Evolutionary conservation across 2,888 invertebrate genomes (phyloP), one percentile per base, ranked within the genome.

Genomic region (Tineola bisselliella): DNA sequence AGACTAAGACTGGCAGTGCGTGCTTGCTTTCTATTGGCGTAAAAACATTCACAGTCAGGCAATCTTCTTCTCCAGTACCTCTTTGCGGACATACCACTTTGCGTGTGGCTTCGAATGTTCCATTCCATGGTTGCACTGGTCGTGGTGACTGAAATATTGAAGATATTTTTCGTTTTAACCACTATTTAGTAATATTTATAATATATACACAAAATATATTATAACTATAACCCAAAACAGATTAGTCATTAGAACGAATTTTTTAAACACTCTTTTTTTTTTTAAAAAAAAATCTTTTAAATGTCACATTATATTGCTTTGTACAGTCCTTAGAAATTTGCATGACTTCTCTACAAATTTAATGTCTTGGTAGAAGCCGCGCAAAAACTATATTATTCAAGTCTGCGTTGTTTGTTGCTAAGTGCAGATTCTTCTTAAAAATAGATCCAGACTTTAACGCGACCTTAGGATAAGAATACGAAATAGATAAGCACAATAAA

Each of bases 31-130:
- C 62, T 0, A 63, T 59, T 4, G 74, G 72, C 5, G 70, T 70
- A 60, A 74, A 75, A 3, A 75, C 65, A 61, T 75, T 75, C 6
- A 70, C 31, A 4, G 72, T 60, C 0, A 75, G 68, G 57, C 75
- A 75, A 61, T 75, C 67, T 64, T 75, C 74, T 8, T 72, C 66
- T 2, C 73, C 75, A 38, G 59, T 44, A 4, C 70, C 73, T 0
- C 13, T 52, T 66, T 72, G 73, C 2, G 74, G 70, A 60, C 75
- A 75, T 43, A 63, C 64, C 0, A 70, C 69, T 15, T 63, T 66
- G 15, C 66, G 67, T 25, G 66, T 68, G 4, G 73, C 74, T 17
- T 67, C 64, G 25, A 65, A 67, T 15, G 68, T 48, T 8, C 66
- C 66, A 0, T 66, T 60, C 74, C 75, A 74, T 30, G 67, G 61